Base-by-base conservation (phyloP, 2,113 vertebrate genomes). In the Colossoma macropomum region DNA sequence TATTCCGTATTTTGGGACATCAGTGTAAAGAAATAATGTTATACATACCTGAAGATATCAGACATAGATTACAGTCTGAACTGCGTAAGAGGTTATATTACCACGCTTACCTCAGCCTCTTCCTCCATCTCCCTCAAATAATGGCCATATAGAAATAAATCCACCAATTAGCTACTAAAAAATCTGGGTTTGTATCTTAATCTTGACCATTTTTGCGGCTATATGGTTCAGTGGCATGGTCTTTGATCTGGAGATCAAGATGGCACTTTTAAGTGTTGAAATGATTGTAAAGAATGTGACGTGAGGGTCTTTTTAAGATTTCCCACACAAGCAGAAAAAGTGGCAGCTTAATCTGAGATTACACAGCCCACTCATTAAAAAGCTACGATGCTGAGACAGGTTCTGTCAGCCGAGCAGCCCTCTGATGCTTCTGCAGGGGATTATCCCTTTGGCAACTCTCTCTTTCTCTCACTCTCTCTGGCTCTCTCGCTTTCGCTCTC, bases 311-410 rank as follows among this genome's bases (percentile, higher is more conserved):
- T 62, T 63, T 68, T 72, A 66, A 69, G 50, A 75, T 79, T 59
- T 50, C 38, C 52, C 10, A 25, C 62, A 30, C 41, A 78, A 50
- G 27, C 62, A 81, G 19, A 13, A 75, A 28, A 9, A 52, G 56
- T 63, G 75, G 56, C 21, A 38, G 75, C 73, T 75, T 83, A 84
- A 88, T 87, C 89, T 65, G 7, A 72, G 85, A 84, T 83, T 86
- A 88, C 75, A 28, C 78, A 73, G 78, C 52, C 45, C 75, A 80
- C 63, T 85, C 70, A 75, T 82, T 87, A 79, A 80, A 85, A 77
- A 52, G 77, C 66, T 62, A 60, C 63, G 52, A 80, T 45, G 27
- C 25, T 21, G 73, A 69, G 82, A 66, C 73, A 4, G 60, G 34
- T 80, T 75, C 70, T 77, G 60, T 73, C 52, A 56, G 56, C 21